phyloP scores from a whole-genome alignment of 23 tunicate genomes.

The Pegea sp. region DNA sequence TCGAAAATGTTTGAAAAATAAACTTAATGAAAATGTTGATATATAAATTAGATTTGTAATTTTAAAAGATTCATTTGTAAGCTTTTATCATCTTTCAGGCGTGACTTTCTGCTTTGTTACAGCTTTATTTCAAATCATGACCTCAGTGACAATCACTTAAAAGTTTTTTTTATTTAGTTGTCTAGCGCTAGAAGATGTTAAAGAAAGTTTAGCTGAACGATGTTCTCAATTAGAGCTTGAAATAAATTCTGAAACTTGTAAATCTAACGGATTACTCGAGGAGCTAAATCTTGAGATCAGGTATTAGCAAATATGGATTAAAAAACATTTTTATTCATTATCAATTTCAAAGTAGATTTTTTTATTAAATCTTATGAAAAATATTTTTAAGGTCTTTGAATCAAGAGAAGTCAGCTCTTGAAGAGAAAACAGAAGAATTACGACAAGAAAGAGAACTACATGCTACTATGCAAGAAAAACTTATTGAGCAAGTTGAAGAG shows the following conservation, averaged over 20 bases:
- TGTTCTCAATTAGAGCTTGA: constrained; percentile 19
- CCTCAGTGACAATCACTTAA: too few species aligned
- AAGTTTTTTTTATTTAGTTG: too few species aligned
- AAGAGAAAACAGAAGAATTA: constrained; percentile 15
- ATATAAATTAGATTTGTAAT: too few species aligned
- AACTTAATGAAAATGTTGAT: too few species aligned
- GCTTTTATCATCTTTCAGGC: too few species aligned
- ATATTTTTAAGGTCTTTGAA: too few species aligned
- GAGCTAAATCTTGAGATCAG: constrained; percentile 1
- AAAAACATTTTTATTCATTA: background rate
- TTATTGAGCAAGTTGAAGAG: constrained; percentile 18
- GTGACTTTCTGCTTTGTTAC: too few species aligned
- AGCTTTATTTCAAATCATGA: too few species aligned
- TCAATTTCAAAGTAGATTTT: too few species aligned
- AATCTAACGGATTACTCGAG: constrained; percentile 1
- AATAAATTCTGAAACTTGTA: background rate
- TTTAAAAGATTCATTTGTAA: too few species aligned
- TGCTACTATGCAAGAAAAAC: constrained; percentile 26
- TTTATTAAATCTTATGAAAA: too few species aligned
- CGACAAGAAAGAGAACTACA: constrained; percentile 26
- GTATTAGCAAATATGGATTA: background rate
- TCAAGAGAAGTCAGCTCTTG: background rate
- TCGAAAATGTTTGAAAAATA: too few species aligned
- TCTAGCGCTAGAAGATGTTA: constrained; percentile 26
- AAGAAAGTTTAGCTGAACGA: constrained; percentile 29